Base-by-base conservation (phyloP, 2,113 vertebrate species). In the Thunnus thynnus region DNA sequence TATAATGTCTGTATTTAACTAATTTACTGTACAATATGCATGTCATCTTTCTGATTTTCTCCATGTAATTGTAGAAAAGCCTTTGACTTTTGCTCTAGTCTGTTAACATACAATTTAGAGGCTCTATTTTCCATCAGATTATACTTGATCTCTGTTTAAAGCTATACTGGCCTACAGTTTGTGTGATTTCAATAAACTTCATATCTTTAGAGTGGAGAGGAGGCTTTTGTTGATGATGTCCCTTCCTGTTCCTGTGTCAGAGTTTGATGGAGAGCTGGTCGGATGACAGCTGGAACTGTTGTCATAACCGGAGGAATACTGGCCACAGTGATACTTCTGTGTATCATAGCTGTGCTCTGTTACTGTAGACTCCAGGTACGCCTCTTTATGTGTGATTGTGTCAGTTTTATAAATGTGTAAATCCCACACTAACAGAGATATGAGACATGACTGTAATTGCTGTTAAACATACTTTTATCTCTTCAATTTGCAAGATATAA, bases 261-360 rank as follows among this genome's bases (percentile, higher is more conserved):
- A 96, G 96, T 97, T 99, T 96, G 95, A 99, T 99, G 98, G 98
- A 97, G 97, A 97, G 91, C 89, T 91, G 98, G 96, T 96, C 98
- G 98, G 96, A 99, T 99, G 98, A 99, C 98, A 97, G 98, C 98
- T 89, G 98, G 98, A 98, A 99, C 98, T 91, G 98, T 99, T 94
- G 98, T 99, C 93, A 99, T 99, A 96, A 99, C 98, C 36, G 98
- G 98, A 92, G 98, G 98, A 97, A 99, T 99, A 94, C 97, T 99
- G 94, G 98, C 98, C 7, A 97, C 98, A 7, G 97, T 98, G 94
- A 99, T 99, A 95, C 97, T 99, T 76, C 95, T 99, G 93, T 98
- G 97, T 94, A 99, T 99, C 95, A 98, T 99, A 54, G 97, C 97
- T 0, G 96, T 99, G 91, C 97, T 99, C 88, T 99, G 98, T 93